phyloP scores from a whole-genome alignment of 2,113 vertebrate genomes.

The Percopsis transmontana region DNA sequence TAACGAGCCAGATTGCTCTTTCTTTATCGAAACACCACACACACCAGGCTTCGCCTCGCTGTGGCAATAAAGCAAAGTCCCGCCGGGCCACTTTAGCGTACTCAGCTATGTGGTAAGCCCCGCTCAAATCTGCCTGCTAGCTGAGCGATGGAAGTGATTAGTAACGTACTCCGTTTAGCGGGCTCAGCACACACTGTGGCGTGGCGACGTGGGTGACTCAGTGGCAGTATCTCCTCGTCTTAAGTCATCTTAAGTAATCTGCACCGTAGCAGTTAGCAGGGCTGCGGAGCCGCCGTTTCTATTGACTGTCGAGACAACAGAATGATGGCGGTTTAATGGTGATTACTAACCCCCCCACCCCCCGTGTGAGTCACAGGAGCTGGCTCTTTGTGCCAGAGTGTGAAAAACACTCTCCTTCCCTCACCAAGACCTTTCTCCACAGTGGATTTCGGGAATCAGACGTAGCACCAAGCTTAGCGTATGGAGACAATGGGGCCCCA shows the following conservation, averaged over 20 bases:
- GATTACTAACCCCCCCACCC: slow-evolving; percentile 72
- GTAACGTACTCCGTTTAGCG: slow-evolving; percentile 49
- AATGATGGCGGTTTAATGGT: slow-evolving; percentile 64
- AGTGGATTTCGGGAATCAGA: slow-evolving; percentile 65
- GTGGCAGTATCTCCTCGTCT: slow-evolving; percentile 41
- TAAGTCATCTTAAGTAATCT: slow-evolving; percentile 26
- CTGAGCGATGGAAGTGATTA: slow-evolving; percentile 63
- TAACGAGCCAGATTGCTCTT: slow-evolving; percentile 35
- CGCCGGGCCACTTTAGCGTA: slow-evolving; percentile 38
- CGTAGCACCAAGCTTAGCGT: slow-evolving; percentile 52
- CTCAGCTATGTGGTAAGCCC: slow-evolving; percentile 59
- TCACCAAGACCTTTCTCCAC: slow-evolving; percentile 18
- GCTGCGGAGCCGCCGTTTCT: slow-evolving; percentile 21
- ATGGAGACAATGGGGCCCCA: slow-evolving; percentile 45
- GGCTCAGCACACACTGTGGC: slow-evolving; percentile 42
- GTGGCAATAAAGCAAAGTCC: slow-evolving; percentile 33
- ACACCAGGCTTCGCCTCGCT: slow-evolving; percentile 41
- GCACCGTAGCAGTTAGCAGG: too few relatives aligned
- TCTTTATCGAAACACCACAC: slow-evolving; percentile 52
- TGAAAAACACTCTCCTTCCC: slow-evolving; percentile 61
- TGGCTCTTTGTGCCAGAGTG: slow-evolving; percentile 62
- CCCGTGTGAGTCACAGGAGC: slow-evolving; percentile 64
- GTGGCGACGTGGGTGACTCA: slow-evolving; percentile 51
- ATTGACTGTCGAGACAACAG: slow-evolving; percentile 60
- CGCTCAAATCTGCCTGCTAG: slow-evolving; percentile 47